Evolutionary conservation across 2,888 invertebrate species (phyloP).

Genomic region (Hyles lineata): DNA sequence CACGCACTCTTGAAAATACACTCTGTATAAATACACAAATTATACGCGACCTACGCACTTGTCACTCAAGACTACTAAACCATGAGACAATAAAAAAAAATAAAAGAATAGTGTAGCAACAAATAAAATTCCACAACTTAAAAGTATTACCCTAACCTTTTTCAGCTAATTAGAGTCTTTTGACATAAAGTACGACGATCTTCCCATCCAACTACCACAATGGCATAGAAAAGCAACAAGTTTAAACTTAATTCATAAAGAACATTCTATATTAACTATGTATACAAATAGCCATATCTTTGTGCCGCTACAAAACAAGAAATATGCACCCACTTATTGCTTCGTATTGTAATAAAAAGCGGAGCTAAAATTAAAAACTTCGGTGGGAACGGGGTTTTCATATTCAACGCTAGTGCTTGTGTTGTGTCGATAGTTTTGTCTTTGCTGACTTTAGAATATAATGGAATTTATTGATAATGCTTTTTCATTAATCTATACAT

Average conservation of each 20-base stretch:
- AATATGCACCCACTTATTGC: slow-evolving; percentile 34
- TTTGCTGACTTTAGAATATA: not conserved
- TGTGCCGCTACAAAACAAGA: slow-evolving; percentile 30
- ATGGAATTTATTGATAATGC: too few species aligned
- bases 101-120: not conserved
- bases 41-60: too few species aligned
- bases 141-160: not conserved
- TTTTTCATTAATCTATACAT: too few species aligned
- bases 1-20: too few species aligned
- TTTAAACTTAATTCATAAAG: slow-evolving; percentile 6
- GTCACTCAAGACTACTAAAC: too few species aligned
- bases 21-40: too few species aligned
- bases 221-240: slow-evolving; percentile 4
- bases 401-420: slow-evolving; percentile 29
- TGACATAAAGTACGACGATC: too few species aligned
- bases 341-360: slow-evolving; percentile 38
- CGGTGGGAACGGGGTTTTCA: slow-evolving; percentile 31
- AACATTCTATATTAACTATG: slow-evolving; percentile 15
- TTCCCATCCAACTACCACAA: not conserved
- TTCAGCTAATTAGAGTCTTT: not conserved
- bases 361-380: slow-evolving; percentile 41
- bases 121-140: not conserved
- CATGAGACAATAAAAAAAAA: not conserved
- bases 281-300: slow-evolving; percentile 15
- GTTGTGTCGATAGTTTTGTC: slow-evolving; percentile 10